Evolutionary conservation across 1,140 invertebrate genomes (phyloP), one percentile per base, ranked within the genome.

Genomic region (Limonius californicus): DNA sequence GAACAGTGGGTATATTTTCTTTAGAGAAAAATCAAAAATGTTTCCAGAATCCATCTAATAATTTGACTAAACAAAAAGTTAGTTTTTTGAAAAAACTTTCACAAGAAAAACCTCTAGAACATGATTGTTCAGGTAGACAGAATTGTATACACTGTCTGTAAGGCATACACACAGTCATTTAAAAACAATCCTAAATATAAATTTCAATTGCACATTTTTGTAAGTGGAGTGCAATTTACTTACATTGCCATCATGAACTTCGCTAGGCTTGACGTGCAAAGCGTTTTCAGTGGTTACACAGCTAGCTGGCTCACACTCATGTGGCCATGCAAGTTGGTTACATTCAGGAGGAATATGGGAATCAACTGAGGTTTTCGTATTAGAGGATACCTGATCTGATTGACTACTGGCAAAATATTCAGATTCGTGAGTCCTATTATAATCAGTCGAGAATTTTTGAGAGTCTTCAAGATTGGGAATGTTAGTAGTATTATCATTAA

Each of bases 261-360:
- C 45, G 19, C 19, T 50, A 50, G 45, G 12, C 35, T 39, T 39
- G 16, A 19, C 45, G 60, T 63, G 66, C 62, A 70, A 67, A 63
- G 61, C 63, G 23, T 60, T 68, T 47, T 72, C 67, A 56, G 70
- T 69, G 65, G 66, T 67, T 60, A 67, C 69, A 47, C 59, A 60
- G 54, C 60, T 70, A 59, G 68, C 66, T 66, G 70, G 56, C 57
- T 72, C 68, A 60, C 67, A 69, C 63, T 71, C 66, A 57, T 65
- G 65, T 58, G 67, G 63, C 53, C 67, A 59, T 62, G 60, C 54
- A 30, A n/a, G 43, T 56, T 56, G 45, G 16, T 18, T 50, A 18
- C 45, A 50, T 16, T 50, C 45, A 50, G n/a, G 35, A 12, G 8
- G n/a, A 39, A 11, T 39, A 27, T 27, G 23, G 23, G 9, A 3